phyloP scores from a whole-genome alignment of 2,888 invertebrate genomes.

The Frankliniella intonsa region DNA sequence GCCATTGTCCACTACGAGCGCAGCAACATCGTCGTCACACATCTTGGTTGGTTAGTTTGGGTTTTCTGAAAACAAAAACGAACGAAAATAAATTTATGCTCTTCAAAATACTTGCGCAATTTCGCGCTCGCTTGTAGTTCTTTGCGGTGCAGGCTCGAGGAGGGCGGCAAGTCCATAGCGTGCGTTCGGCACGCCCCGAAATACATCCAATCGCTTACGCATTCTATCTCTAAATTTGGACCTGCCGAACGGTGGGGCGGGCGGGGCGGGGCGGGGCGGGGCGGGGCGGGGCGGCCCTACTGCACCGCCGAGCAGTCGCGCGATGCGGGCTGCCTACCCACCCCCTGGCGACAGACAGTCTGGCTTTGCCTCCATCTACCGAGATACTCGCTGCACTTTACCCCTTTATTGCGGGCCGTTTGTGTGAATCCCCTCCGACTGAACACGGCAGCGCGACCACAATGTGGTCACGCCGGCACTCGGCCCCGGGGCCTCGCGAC shows the following conservation, averaged over 20 bases:
- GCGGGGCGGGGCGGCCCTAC: too few relatives aligned
- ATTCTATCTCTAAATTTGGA: background rate
- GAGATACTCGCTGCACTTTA: too few relatives aligned
- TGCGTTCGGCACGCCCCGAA: background rate
- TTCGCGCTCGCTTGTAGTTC: background rate
- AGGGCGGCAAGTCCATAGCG: too few relatives aligned
- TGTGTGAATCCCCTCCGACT: too few relatives aligned
- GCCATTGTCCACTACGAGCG: slow-evolving; percentile 84
- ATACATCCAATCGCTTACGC: background rate
- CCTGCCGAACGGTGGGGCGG: background rate
- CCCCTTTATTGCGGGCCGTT: too few relatives aligned
- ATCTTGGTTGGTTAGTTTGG: slow-evolving; percentile 56
- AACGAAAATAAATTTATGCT: background rate
- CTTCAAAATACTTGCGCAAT: too few relatives aligned
- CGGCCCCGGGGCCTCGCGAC: too few relatives aligned
- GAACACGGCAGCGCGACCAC: too few relatives aligned
- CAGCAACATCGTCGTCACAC: slow-evolving; percentile 95
- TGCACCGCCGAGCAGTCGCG: background rate
- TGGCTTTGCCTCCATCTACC: too few relatives aligned
- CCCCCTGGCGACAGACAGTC: too few relatives aligned
- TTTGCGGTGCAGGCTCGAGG: too few relatives aligned
- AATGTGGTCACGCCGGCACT: too few relatives aligned
- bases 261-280: background rate
- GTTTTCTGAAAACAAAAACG: slow-evolving; percentile 28
- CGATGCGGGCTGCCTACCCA: background rate